Evolutionary conservation across 2,797 vertebrate species (phyloP), one percentile per base, ranked within the genome.

Genomic region (Gallinago nigripennis): DNA sequence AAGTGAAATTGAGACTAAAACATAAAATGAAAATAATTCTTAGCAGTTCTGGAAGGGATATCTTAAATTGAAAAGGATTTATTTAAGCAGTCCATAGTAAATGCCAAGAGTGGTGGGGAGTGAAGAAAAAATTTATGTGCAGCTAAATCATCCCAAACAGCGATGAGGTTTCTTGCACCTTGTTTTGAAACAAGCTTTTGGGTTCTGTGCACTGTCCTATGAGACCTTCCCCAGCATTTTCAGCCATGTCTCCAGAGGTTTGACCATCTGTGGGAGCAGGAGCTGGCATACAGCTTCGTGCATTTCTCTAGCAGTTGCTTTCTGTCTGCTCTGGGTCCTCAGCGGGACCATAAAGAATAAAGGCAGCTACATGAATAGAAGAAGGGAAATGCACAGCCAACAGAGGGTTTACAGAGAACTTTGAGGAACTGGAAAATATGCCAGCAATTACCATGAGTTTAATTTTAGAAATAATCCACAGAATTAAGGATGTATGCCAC

Each of bases 391-490:
- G 82, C 56, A 75, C 15, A 81, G 90, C 75, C 81, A 95, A 33
- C 64, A 95, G n/a, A 37, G 53, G 61, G n/a, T 80, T 94, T 92
- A 83, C 25, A 72, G 57, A 91, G 71, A 80, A 88, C 68, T 90
- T 80, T 88, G 75, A 92, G 75, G 71, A 96, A 96, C 41, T 91
- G 50, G 50, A 95, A 93, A 92, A 91, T 63, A 88, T 14, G 81
- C 61, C 66, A 94, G 69, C 75, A 95, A 91, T 92, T 88, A 82
- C 53, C 37, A 48, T 58, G 79, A 51, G 14, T 58, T 75, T 87
- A 92, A 93, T 93, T 96, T 95, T 85, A 95, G 77, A 96, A 93
- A 90, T 68, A 94, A 92, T 80, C 53, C 58, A 63, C 33, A 80
- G 61, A 93, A 85, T 81, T 70, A 82, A 93, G 53, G 39, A 76